phyloP scores from a whole-genome alignment of 1,140 invertebrate genomes.

The Acyrthosiphon pisum region DNA sequence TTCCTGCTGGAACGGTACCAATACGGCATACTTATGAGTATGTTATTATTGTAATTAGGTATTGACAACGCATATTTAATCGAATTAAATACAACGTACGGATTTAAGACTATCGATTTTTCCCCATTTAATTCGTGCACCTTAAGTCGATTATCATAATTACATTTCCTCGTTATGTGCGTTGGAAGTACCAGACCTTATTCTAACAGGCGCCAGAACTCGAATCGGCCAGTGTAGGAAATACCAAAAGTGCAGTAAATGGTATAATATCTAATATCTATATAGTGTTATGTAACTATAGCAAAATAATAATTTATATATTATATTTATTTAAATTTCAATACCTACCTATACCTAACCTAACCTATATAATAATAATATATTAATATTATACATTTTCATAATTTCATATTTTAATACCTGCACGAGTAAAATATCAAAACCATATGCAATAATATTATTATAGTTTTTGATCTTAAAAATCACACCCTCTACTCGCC shows the following conservation, averaged over 20 bases:
- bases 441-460: too few species aligned
- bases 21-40: neutral
- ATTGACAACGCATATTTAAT: neutral
- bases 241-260: neutral
- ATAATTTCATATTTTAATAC: neutral
- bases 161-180: neutral
- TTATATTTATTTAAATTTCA: neutral
- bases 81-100: neutral
- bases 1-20: neutral
- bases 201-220: neutral
- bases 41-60: neutral
- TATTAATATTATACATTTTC: neutral
- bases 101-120: neutral
- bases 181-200: neutral
- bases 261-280: too few species aligned
- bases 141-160: slow-evolving; percentile 29
- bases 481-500: too few species aligned
- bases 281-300: too few species aligned
- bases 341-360: neutral
- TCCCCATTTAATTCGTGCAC: neutral
- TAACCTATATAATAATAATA: neutral
- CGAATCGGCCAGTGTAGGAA: neutral
- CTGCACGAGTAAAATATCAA: neutral
- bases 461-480: too few species aligned
- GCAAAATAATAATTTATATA: neutral